Conservation (phyloP, 2,888 invertebrate species). For the Graphium colonna region DNA sequence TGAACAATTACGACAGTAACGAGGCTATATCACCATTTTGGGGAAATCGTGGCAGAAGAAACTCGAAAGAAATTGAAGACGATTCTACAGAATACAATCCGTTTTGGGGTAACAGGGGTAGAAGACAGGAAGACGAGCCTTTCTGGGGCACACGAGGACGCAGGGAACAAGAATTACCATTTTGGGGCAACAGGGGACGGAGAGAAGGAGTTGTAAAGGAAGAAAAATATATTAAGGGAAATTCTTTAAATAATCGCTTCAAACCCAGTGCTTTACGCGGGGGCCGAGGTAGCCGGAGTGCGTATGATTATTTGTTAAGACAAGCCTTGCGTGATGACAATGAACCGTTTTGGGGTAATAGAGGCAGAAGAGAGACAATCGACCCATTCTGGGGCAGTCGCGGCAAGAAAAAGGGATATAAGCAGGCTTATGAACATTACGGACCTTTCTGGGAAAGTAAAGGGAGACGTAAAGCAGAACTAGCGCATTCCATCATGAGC, state of each 20-base stretch:
- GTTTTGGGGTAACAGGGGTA: constrained; percentile 32
- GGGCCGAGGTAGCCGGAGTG: constrained; percentile 39
- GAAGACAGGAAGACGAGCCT: constrained; percentile 36
- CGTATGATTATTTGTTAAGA: constrained; percentile 30
- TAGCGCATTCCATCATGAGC: constrained; percentile 47
- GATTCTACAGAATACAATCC: constrained; percentile 30
- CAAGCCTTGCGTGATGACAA: constrained; percentile 33
- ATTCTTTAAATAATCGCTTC: constrained; percentile 2
- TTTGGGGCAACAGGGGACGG: constrained; percentile 47
- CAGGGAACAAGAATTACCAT: constrained; percentile 41
- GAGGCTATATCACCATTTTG: constrained; percentile 49
- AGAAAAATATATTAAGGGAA: constrained; percentile 4
- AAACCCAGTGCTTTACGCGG: constrained; percentile 31
- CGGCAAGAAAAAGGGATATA: constrained; percentile 44
- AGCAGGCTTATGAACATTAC: constrained; percentile 9
- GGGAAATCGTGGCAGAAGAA: constrained; percentile 50
- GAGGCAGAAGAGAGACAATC: constrained; percentile 38
- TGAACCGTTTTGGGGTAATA: constrained; percentile 49
- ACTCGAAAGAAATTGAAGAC: constrained; percentile 37
- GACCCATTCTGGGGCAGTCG: constrained; percentile 70
- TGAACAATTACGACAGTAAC: constrained; percentile 28
- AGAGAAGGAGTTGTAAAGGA: constrained; percentile 26
- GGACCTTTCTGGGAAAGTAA: constrained; percentile 56
- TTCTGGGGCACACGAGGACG: constrained; percentile 59
- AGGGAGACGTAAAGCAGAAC: constrained; percentile 45